phyloP scores from a whole-genome alignment of 2,797 vertebrate species.

The Sebastes trivittatus region DNA sequence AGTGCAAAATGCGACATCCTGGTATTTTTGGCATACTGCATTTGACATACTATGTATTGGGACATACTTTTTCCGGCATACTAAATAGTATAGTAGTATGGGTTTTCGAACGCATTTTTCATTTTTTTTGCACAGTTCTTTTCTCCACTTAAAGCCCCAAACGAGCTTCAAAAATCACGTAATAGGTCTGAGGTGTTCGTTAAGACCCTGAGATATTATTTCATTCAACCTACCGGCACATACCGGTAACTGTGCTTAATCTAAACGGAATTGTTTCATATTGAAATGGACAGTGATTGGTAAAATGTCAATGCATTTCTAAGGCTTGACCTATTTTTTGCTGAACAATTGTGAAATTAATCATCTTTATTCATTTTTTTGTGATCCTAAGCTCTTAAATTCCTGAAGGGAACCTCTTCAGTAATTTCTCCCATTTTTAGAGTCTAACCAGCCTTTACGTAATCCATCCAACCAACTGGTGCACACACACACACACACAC shows the following conservation, averaged over 20 bases:
- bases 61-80: no score
- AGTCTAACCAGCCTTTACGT: constrained; percentile 15
- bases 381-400: neutral
- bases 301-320: neutral
- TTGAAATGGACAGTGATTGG: neutral
- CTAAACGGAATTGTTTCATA: no score
- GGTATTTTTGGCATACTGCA: no score
- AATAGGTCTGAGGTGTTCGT: no score
- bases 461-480: neutral
- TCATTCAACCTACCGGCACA: no score
- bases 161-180: no score
- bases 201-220: no score
- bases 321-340: neutral
- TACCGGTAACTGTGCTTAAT: no score
- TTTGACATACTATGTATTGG: no score
- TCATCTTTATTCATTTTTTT: neutral
- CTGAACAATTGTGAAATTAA: neutral
- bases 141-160: neutral
- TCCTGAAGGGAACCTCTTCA: neutral
- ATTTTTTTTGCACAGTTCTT: neutral
- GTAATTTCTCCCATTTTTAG: neutral
- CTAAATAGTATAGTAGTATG: no score
- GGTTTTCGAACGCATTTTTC: no score
- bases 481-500: neutral
- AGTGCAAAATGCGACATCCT: no score